Percentiles rank a stretch among this genome's conserved stretches.
phyloP scores from a whole-genome alignment of 2,888 invertebrate genomes.

The Zaprionus bogoriensis region DNA sequence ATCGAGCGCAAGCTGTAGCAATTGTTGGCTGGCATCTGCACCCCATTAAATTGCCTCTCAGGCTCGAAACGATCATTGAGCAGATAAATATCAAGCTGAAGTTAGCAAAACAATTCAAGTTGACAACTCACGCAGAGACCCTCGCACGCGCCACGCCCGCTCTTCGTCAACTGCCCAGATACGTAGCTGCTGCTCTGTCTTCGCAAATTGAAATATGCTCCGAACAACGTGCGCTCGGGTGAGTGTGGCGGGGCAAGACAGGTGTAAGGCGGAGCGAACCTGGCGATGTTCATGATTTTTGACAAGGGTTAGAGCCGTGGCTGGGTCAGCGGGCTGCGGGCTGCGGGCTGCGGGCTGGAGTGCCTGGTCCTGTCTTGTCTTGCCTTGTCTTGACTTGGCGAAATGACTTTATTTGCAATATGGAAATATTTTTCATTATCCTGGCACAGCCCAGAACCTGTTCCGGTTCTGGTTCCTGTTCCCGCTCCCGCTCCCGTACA shows the following conservation, averaged over 20 bases:
- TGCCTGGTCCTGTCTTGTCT: conserved; percentile 19
- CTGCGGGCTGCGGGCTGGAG: conserved; percentile 11
- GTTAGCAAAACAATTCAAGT: too few species aligned
- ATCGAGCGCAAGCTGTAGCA: too few species aligned
- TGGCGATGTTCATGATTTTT: conserved; percentile 48
- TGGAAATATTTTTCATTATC: conserved; percentile 76
- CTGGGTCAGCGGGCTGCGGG: conserved; percentile 3
- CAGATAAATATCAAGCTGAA: too few species aligned
- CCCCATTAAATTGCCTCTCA: too few species aligned
- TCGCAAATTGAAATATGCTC: conserved; percentile 56
- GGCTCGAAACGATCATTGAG: too few species aligned
- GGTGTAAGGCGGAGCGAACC: not conserved
- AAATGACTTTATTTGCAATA: conserved; percentile 77
- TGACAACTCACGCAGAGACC: not conserved
- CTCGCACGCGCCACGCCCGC: conserved; percentile 14
- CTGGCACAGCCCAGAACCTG: conserved; percentile 9
- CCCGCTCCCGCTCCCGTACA: not conserved
- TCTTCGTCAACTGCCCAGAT: conserved; percentile 43
- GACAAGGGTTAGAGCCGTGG: conserved; percentile 52
- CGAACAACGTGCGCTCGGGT: conserved; percentile 30
- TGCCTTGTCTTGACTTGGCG: conserved; percentile 34
- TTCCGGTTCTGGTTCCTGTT: not conserved
- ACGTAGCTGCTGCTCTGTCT: conserved; percentile 11
- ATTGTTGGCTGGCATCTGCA: too few species aligned
- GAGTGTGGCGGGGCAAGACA: not conserved